Percentiles rank a stretch among this genome's conserved stretches.
Conservation (phyloP, 2,888 invertebrate species). For the Parnassius apollo region DNA sequence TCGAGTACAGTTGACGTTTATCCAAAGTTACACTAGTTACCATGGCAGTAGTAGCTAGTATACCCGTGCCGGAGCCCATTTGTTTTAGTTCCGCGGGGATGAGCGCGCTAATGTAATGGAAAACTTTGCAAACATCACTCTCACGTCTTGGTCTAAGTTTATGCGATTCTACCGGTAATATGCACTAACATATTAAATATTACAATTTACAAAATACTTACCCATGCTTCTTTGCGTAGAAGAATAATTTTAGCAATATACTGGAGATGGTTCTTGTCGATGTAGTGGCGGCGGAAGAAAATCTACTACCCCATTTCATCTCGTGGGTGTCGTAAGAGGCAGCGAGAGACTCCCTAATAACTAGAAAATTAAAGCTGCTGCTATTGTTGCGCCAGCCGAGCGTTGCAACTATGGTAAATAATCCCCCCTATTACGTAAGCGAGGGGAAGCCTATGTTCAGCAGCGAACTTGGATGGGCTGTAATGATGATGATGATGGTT, state of each 20-base stretch:
- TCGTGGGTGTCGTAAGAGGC: no score
- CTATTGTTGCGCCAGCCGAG: not conserved
- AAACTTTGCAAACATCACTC: conserved; percentile 68
- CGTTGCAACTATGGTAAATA: not conserved
- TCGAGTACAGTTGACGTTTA: conserved; percentile 76
- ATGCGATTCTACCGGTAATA: conserved; percentile 6
- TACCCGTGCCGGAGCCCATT: conserved; percentile 65
- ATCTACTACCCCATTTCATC: no score
- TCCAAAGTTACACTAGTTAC: conserved; percentile 79
- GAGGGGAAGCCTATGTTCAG: not conserved
- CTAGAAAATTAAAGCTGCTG: no score
- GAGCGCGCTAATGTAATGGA: conserved; percentile 65
- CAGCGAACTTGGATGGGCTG: not conserved
- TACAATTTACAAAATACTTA: conserved; percentile 3
- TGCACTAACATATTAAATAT: conserved; percentile 30
- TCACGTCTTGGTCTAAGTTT: conserved; percentile 26
- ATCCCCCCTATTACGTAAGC: no score
- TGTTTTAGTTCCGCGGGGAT: conserved; percentile 62
- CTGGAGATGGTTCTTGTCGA: no score
- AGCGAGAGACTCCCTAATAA: no score
- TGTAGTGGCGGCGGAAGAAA: no score
- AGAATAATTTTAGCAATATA: no score
- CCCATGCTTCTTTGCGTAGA: no score
- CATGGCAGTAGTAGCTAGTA: conserved; percentile 67
- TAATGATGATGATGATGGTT: no score